Conservation (phyloP, 2,797 vertebrate genomes). For the Furcifer pardalis region DNA sequence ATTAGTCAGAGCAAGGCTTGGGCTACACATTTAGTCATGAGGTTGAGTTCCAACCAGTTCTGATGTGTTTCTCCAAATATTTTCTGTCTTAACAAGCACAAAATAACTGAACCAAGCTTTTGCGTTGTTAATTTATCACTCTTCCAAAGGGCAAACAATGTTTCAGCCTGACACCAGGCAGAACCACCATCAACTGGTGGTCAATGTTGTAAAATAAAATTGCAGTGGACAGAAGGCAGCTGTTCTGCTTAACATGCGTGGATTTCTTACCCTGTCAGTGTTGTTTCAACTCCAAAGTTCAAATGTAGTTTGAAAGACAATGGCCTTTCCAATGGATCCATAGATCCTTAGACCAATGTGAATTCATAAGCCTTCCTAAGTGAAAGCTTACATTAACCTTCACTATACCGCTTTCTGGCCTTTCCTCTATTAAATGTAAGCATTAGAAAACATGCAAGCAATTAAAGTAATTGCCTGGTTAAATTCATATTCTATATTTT, state of each 20-base stretch:
- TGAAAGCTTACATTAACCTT: slow-evolving; percentile 26
- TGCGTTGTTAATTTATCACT: neutral
- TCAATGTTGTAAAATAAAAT: slow-evolving; percentile 18
- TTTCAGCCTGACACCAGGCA: slow-evolving; percentile 13
- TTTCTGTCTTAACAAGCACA: neutral
- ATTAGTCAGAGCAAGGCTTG: neutral
- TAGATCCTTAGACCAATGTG: slow-evolving; percentile 31
- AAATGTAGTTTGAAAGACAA: slow-evolving; percentile 19
- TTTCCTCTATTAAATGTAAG: neutral
- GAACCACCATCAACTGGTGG: slow-evolving; percentile 12
- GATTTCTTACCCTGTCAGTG: slow-evolving; percentile 11
- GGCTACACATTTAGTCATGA: neutral
- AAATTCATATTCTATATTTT: neutral
- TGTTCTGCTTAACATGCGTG: slow-evolving; percentile 24
- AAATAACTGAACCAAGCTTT: neutral
- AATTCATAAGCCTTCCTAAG: slow-evolving; percentile 24
- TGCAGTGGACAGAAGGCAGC: neutral
- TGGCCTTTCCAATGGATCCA: slow-evolving; percentile 26
- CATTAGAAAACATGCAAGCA: neutral
- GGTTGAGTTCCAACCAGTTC: neutral
- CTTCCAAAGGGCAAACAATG: neutral
- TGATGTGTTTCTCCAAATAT: neutral
- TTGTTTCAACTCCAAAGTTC: slow-evolving; percentile 24
- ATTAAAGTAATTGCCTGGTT: neutral
- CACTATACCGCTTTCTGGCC: neutral